Evolutionary conservation across 1,140 invertebrate species (phyloP).

Genomic region (Ceratosolen fusciceps): DNA sequence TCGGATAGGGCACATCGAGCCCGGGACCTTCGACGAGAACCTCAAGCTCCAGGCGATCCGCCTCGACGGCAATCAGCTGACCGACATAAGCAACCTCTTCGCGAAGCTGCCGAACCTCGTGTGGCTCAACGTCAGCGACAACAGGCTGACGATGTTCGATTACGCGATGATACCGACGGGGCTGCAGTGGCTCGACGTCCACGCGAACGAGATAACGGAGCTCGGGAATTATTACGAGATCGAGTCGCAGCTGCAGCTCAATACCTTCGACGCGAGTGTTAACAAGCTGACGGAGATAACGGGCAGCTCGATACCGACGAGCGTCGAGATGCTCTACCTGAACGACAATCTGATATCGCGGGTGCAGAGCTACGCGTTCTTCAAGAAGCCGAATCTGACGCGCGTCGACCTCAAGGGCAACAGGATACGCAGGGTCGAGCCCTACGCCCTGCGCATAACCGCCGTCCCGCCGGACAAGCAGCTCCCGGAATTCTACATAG

Average conservation of each 20-base stretch:
- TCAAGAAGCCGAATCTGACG: constrained; percentile 91
- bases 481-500: constrained; percentile 92
- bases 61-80: constrained; percentile 89
- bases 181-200: constrained; percentile 91
- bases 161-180: constrained; percentile 91
- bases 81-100: constrained; percentile 87
- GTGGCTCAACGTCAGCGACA: constrained; percentile 93
- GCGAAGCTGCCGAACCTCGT: constrained; percentile 88
- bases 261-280: constrained; percentile 87
- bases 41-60: constrained; percentile 88
- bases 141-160: constrained; percentile 90
- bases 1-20: constrained; percentile 87
- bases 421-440: constrained; percentile 85
- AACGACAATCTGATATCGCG: constrained; percentile 89
- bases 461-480: constrained; percentile 81
- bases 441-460: constrained; percentile 87
- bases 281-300: constrained; percentile 90
- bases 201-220: constrained; percentile 88
- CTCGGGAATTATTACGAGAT: constrained; percentile 92
- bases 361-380: constrained; percentile 93
- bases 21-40: constrained; percentile 87
- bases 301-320: constrained; percentile 87
- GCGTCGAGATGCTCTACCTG: constrained; percentile 86
- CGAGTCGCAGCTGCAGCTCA: constrained; percentile 85
- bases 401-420: constrained; percentile 89